These are phyloP conservation scores for Smittia aterrima DNA, from an alignment of 2,888 invertebrate species.

Conservation along the genomic window DNA sequence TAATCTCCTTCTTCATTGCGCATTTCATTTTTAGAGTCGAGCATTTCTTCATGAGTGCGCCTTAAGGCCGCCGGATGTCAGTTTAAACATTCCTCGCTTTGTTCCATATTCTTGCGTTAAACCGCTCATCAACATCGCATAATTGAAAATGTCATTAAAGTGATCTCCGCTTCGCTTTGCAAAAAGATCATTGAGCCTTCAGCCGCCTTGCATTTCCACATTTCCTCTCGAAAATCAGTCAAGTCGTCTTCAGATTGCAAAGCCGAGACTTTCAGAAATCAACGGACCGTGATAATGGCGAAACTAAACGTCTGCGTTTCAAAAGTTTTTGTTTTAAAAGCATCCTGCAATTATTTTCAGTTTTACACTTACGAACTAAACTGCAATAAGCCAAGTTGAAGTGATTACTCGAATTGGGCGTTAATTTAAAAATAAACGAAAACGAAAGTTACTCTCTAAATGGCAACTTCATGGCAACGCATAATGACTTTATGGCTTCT, in stretches of 20 bases:
- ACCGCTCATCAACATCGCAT: constrained; percentile 4
- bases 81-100: not conserved
- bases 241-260: not conserved
- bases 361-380: not conserved
- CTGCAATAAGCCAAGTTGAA: not conserved
- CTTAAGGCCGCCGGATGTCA: not conserved
- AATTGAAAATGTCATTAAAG: constrained; percentile 1
- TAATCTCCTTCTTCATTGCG: not conserved
- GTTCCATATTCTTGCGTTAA: not conserved
- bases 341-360: not conserved
- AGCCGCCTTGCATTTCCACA: not conserved
- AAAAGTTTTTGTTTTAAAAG: not conserved
- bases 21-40: not conserved
- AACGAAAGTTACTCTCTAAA: not conserved
- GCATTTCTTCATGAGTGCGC: not conserved
- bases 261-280: not conserved
- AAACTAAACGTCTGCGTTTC: not conserved
- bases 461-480: not conserved
- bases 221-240: not conserved
- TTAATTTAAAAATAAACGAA: not conserved
- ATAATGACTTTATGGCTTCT: not conserved
- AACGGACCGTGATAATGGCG: not conserved
- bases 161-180: not conserved
- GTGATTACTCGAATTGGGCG: not conserved
- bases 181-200: constrained; percentile 1